Percentiles rank a stretch among this genome's conserved stretches.
These are phyloP conservation scores for Sus cebifrons DNA, from an alignment of 2,797 vertebrate species.

Conservation along the genomic window DNA sequence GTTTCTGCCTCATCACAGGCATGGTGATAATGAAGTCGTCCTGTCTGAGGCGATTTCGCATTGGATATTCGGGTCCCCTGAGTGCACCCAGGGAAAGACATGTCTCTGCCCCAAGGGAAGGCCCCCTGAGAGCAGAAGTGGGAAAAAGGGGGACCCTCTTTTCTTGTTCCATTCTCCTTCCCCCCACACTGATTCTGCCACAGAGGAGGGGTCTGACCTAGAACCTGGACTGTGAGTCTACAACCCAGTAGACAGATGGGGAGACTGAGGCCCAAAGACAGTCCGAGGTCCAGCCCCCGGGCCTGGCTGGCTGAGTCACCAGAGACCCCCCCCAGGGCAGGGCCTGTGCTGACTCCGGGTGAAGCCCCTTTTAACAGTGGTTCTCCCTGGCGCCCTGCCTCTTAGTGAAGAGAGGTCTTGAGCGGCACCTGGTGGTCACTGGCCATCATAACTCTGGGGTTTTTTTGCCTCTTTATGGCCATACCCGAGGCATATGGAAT, in stretches of 20 bases:
- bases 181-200: neutral
- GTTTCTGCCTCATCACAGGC: neutral
- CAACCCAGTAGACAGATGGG: neutral
- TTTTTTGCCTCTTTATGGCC: neutral
- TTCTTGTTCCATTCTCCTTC: neutral
- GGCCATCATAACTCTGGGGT: neutral
- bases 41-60: fast-evolving
- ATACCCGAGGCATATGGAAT: no score
- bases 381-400: neutral
- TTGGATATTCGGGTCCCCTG: neutral
- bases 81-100: no score
- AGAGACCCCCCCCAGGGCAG: neutral
- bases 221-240: neutral
- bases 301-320: neutral
- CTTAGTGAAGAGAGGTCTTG: neutral
- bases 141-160: neutral
- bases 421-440: conserved; percentile 69
- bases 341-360: fast-evolving
- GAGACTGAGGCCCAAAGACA: neutral
- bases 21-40: fast-evolving
- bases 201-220: neutral
- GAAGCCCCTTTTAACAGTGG: neutral
- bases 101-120: neutral
- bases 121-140: neutral
- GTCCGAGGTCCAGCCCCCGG: fast-evolving